A percentile compares a stretch with the other conserved stretches of the same genome.
Conservation (phyloP, 2,888 invertebrate genomes). For the Piscicola geometra region DNA sequence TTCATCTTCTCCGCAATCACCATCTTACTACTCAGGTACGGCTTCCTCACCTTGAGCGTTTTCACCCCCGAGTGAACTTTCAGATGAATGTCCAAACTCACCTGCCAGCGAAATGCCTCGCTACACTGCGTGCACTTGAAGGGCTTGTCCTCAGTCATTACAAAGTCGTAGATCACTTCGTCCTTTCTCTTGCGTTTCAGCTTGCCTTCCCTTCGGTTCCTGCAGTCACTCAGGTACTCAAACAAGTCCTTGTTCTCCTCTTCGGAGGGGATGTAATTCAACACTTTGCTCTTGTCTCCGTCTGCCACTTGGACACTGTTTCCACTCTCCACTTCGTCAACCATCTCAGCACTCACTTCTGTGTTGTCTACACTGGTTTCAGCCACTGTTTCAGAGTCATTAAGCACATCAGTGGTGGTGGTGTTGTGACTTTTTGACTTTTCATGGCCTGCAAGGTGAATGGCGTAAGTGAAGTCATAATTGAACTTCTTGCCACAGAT, state of each 20-base stretch:
- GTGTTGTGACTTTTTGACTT: neutral
- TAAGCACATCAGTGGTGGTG: neutral
- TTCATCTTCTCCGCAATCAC: neutral
- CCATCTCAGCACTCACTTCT: neutral
- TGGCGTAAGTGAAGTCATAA: constrained; percentile 41
- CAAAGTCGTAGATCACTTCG: constrained; percentile 36
- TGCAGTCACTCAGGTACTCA: constrained; percentile 21
- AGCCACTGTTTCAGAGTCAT: too few relatives aligned
- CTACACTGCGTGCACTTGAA: constrained; percentile 37
- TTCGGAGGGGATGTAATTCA: constrained; percentile 10
- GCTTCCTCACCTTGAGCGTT: constrained; percentile 22
- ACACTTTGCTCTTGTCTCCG: neutral
- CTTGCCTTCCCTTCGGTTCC: constrained; percentile 4
- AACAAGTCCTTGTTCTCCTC: constrained; percentile 30
- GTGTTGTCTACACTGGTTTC: neutral
- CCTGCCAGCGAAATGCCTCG: constrained; percentile 40
- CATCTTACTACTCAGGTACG: constrained; percentile 16
- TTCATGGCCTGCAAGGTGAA: constrained; percentile 39
- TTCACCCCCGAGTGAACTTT: constrained; percentile 34
- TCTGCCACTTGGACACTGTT: too few relatives aligned
- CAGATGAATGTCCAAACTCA: constrained; percentile 38
- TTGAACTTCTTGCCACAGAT: constrained; percentile 39
- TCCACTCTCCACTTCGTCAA: neutral
- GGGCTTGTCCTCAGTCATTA: constrained; percentile 41
- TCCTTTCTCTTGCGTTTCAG: constrained; percentile 20